These are phyloP conservation scores for Drosophila anomelani DNA, from an alignment of 2,888 invertebrate genomes.

Conservation along the genomic window DNA sequence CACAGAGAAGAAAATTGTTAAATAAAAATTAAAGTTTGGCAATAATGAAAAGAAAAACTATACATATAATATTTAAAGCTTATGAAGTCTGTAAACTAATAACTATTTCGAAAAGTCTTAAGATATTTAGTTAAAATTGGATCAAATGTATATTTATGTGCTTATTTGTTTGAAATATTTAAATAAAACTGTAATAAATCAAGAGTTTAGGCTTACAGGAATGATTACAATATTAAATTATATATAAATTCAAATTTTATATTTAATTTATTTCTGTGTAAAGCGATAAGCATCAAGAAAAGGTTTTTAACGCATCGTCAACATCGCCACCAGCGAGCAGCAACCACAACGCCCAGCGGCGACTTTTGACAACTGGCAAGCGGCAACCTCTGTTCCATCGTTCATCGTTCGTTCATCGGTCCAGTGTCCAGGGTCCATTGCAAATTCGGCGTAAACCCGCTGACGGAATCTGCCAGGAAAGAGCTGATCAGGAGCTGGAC, in stretches of 20 bases:
- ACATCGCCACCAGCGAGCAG: constrained; percentile 37
- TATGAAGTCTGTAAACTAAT: background rate
- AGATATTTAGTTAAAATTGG: background rate
- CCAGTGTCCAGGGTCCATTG: constrained; percentile 18
- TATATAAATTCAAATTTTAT: background rate
- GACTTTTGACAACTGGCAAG: constrained; percentile 50
- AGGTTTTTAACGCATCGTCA: constrained; percentile 53
- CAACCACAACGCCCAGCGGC: constrained; percentile 44
- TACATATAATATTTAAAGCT: background rate
- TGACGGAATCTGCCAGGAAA: constrained; percentile 34
- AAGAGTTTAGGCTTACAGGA: background rate
- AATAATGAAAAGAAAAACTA: background rate
- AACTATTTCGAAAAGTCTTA: background rate
- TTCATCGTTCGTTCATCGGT: constrained; percentile 1
- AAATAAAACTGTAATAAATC: background rate
- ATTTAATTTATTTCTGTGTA: background rate
- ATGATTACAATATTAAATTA: too few species aligned
- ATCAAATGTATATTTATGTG: background rate
- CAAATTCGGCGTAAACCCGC: constrained; percentile 68
- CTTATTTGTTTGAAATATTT: background rate
- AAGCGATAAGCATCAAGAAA: constrained; percentile 54
- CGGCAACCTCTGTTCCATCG: background rate
- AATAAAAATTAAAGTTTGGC: background rate
- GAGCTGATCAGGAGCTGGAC: constrained; percentile 1
- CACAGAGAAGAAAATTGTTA: background rate